These are phyloP conservation scores for Oikopleura dioica DNA, from an alignment of 23 tunicate genomes.

Conservation along the genomic window DNA sequence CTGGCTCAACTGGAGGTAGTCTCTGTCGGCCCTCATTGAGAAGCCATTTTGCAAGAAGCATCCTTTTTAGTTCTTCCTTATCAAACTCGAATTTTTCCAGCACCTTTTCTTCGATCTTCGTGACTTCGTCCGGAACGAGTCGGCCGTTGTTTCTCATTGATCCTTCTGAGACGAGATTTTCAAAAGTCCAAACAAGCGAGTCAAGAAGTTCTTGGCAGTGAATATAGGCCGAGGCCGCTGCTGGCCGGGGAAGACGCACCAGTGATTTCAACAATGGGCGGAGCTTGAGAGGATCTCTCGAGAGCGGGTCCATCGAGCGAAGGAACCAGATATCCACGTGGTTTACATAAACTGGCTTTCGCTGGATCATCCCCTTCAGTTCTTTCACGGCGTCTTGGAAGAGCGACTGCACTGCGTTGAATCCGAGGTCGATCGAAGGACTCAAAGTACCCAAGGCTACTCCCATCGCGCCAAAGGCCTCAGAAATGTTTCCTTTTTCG, in stretches of 20 bases:
- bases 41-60: not conserved
- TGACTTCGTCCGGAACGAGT: not conserved
- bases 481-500: not conserved
- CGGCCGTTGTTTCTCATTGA: not conserved
- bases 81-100: not conserved
- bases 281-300: not conserved
- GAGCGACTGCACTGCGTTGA: not conserved
- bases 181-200: not conserved
- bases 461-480: not conserved
- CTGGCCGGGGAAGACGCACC: not conserved
- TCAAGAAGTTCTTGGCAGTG: not conserved
- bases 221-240: not conserved
- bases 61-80: not conserved
- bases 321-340: not conserved
- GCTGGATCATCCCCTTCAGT: not conserved
- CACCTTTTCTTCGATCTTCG: not conserved
- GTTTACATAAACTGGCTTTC: not conserved
- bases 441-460: not conserved
- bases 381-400: not conserved
- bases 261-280: not conserved
- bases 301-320: not conserved
- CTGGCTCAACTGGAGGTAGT: not conserved
- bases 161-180: not conserved
- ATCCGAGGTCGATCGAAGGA: not conserved
- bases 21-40: not conserved